Evolutionary conservation across 2,113 vertebrate species (phyloP).

Genomic region (Cheilinus undulatus): DNA sequence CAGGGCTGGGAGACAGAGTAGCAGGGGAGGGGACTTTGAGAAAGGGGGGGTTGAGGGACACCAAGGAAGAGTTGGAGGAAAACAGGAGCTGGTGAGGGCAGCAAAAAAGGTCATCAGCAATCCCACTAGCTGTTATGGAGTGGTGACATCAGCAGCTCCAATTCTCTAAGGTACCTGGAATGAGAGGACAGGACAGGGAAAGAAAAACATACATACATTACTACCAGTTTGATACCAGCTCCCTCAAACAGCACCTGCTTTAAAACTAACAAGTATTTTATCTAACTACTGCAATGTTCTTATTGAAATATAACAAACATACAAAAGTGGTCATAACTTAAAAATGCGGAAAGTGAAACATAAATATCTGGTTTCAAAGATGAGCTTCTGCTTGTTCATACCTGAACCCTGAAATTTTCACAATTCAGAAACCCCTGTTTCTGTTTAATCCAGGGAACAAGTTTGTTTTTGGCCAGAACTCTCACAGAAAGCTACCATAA

Average conservation of each 20-base stretch:
- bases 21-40: conserved; percentile 52
- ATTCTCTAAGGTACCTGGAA: conserved; percentile 50
- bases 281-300: not conserved
- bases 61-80: conserved; percentile 39
- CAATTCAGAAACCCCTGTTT: conserved; percentile 23
- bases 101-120: conserved; percentile 58
- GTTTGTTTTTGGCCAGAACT: conserved; percentile 12
- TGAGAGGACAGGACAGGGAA: not conserved
- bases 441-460: not conserved
- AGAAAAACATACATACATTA: not conserved
- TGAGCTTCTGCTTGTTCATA: conserved; percentile 43
- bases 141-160: conserved; percentile 22
- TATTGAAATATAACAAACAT: not conserved
- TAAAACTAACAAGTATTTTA: not conserved
- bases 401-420: not conserved
- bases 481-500: conserved; percentile 35
- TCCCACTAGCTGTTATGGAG: conserved; percentile 38
- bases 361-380: conserved; percentile 10
- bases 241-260: too few species aligned
- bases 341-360: too few species aligned
- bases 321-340: not conserved
- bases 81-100: conserved; percentile 36
- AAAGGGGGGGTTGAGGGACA: conserved; percentile 59
- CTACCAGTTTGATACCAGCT: too few species aligned
- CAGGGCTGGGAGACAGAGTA: conserved; percentile 40